Conservation (phyloP, 2,113 vertebrate genomes). For the Podarcis cretensis region DNA sequence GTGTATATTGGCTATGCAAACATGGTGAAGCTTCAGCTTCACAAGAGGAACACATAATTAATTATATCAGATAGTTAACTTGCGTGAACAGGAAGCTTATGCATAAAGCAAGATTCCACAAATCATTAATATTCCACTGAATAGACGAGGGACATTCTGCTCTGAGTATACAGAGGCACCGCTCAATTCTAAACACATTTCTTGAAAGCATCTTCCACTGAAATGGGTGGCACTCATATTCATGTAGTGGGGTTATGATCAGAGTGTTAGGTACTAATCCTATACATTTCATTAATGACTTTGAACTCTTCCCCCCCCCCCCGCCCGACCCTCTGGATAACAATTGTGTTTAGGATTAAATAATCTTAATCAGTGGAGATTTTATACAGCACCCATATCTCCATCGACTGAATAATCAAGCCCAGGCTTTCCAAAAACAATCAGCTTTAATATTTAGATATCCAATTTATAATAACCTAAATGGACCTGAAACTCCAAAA, state of each 20-base stretch:
- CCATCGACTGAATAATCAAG: neutral
- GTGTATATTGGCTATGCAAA: conserved; percentile 39
- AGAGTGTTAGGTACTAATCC: neutral
- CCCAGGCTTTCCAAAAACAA: neutral
- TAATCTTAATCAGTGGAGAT: neutral
- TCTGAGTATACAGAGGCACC: neutral
- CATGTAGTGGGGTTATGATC: neutral
- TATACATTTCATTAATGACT: neutral
- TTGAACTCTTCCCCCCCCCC: neutral
- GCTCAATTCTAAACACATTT: neutral
- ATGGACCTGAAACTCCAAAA: neutral
- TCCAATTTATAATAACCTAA: neutral
- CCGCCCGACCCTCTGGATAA: neutral
- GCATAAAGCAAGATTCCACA: conserved; percentile 34
- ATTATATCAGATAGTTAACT: conserved; percentile 59
- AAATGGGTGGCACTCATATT: neutral
- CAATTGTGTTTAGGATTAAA: neutral
- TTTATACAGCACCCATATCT: neutral
- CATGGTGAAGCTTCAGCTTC: conserved; percentile 36
- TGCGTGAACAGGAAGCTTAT: conserved; percentile 45
- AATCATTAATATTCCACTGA: conserved; percentile 61
- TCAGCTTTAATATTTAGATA: neutral
- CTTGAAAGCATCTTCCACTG: neutral
- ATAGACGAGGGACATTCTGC: neutral
- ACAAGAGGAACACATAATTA: conserved; percentile 38